Evolutionary conservation across 2,113 vertebrate species (phyloP), one percentile per base, ranked within the genome.

Genomic region (Brachypodius melanocephalos): DNA sequence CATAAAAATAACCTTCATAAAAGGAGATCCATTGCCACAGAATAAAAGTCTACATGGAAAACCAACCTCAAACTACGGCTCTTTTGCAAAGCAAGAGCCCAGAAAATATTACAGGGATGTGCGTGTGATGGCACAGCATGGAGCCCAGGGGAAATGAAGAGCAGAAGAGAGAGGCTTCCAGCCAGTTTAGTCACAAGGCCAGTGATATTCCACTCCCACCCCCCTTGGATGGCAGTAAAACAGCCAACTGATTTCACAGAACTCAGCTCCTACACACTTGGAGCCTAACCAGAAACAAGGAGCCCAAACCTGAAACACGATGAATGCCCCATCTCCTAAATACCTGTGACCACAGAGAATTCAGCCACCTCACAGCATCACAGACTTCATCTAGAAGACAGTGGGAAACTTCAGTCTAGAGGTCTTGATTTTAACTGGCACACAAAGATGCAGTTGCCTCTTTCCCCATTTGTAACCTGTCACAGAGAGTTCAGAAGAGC

Each of bases 1-100:
- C 91, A 86, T 32, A 72, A 75, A 97, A 96, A 93, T 86, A 90
- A 94, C 88, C 67, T 92, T 94, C 61, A 20, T 71, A 61, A 74
- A 93, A 86, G 65, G 78, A 93, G 61, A 72, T 48, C 43, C 0
- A 6, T 38, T 88, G 55, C 49, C 89, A 88, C 25, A 46, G 63
- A 82, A 77, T 22, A 46, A 48, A 91, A 59, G 67, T 55, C 55
- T 79, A 34, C 32, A 7, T 72, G 52, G 79, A 93, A 95, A 94
- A 80, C n/a, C 54, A 74, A 40, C 14, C 31, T 55, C 51, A 40
- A 25, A 48, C 28, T 34, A n/a, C 22, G 84, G 43, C 8, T 8
- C 36, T 76, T 88, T 32, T 63, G 45, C 75, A 93, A 84, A 88
- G 51, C 28, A 85, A 77, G 14, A 59, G n/a, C 43, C 45, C 32